Percentiles rank a stretch among this genome's conserved stretches.
Evolutionary conservation across 2,113 vertebrate species (phyloP).

Genomic region (Paratilapia polleni): DNA sequence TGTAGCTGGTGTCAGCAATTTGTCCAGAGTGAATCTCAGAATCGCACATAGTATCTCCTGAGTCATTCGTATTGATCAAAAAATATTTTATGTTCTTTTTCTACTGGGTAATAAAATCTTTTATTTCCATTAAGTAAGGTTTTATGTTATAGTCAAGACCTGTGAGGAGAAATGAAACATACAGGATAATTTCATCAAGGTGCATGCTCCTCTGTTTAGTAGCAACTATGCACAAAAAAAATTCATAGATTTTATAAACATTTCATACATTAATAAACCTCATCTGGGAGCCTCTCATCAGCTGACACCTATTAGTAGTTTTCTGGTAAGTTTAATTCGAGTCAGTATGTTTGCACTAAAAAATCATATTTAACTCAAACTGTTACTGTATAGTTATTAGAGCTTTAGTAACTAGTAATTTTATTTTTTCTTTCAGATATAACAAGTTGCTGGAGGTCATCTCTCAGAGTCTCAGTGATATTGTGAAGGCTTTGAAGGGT

Average conservation of each 20-base stretch:
- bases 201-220: not conserved
- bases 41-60: not conserved
- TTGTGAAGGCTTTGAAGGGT: constrained; percentile 90
- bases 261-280: not conserved
- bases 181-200: not conserved
- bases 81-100: not conserved
- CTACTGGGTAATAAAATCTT: not conserved
- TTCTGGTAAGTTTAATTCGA: not conserved
- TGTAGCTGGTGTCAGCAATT: not conserved
- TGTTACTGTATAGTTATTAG: not conserved
- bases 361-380: not conserved
- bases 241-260: not conserved
- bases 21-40: not conserved
- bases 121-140: not conserved
- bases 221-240: not conserved
- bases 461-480: constrained; percentile 82
- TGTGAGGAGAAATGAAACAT: not conserved
- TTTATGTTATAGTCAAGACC: not conserved
- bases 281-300: not conserved
- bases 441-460: constrained; percentile 87
- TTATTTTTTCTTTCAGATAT: constrained; percentile 82
- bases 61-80: not conserved
- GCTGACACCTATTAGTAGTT: not conserved
- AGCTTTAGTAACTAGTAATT: not conserved
- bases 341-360: not conserved